Base-by-base conservation (phyloP, 1,140 invertebrate genomes). In the Penaeus chinensis region DNA sequence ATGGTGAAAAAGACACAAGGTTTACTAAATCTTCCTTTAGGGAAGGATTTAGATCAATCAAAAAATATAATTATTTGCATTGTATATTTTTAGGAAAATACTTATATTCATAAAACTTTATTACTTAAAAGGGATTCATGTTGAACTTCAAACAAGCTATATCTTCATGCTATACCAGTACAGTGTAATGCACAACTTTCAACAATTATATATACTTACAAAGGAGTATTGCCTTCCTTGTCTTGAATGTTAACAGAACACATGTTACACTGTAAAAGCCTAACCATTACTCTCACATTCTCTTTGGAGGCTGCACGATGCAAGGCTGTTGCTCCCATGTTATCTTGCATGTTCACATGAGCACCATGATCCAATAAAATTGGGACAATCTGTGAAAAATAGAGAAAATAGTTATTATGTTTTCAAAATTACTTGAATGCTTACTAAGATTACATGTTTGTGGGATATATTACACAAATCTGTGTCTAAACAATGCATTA, bases 241-340 rank as follows among this genome's bases (percentile, higher is more conserved):
- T 96, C 95, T 84, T 92, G 92, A 47, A 92, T 89, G 91, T 96
- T 94, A 85, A 93, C 91, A 63, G 93, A 91, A 24, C 93, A 89
- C 63, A 92, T 88, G 62, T 93, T 93, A 69, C 92, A 92, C 42
- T 94, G 92, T 11, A 97, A 90, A 16, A 98, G 92, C 5, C 96
- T 91, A 90, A 95, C 94, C 0, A 97, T 94, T 89, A 97, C 94
- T 62, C 94, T 93, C 10, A 92, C 92, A 91, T 96, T 95, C 76
- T 96, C 96, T 92, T 96, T 95, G n/a, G 95, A 96, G 19, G 96
- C 95, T 32, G 96, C 96, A 91, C 96, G 93, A 91, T 98, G 97
- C 19, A 98, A 91, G n/a, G 97, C 96, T 61, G 96, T 97, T 16
- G 96, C 96, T 74, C 95, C 94, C 88, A 95, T 92, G 79, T 94